phyloP scores from a whole-genome alignment of 2,888 invertebrate genomes.

The Steromphala cineraria region DNA sequence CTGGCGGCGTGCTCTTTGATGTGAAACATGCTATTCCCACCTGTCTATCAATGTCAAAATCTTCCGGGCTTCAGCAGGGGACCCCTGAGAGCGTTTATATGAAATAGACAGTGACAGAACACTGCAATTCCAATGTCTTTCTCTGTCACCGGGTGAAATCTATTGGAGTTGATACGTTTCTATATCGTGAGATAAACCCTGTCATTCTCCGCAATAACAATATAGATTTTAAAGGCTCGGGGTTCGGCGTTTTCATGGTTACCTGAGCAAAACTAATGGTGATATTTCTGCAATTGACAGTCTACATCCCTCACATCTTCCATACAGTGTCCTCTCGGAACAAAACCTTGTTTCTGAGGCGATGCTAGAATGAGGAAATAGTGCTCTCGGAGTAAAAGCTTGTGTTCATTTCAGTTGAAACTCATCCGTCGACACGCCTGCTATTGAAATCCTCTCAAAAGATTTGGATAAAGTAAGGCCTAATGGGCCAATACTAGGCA shows the following conservation, averaged over 20 bases:
- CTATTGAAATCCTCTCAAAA: neutral
- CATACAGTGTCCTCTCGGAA: neutral
- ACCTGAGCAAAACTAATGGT: slow-evolving; percentile 8
- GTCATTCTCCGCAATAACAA: neutral
- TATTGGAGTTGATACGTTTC: neutral
- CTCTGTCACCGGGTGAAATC: neutral
- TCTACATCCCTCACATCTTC: neutral
- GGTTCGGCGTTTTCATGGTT: neutral
- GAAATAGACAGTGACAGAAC: neutral
- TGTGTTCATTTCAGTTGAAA: neutral
- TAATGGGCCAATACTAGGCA: neutral
- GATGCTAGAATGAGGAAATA: neutral
- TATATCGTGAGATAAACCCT: neutral
- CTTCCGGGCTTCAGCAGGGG: neutral
- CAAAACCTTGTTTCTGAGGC: neutral
- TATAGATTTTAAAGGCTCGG: neutral
- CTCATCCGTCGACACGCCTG: neutral
- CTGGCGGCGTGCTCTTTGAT: neutral
- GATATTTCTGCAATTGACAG: slow-evolving; percentile 6
- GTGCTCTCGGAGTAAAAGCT: neutral
- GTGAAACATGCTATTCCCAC: slow-evolving; percentile 3
- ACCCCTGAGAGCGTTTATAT: neutral
- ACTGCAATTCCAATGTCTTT: neutral
- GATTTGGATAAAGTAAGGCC: neutral
- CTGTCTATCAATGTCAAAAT: slow-evolving; percentile 8